phyloP scores from a whole-genome alignment of 2,113 vertebrate genomes.

The Hiodon alosoides region DNA sequence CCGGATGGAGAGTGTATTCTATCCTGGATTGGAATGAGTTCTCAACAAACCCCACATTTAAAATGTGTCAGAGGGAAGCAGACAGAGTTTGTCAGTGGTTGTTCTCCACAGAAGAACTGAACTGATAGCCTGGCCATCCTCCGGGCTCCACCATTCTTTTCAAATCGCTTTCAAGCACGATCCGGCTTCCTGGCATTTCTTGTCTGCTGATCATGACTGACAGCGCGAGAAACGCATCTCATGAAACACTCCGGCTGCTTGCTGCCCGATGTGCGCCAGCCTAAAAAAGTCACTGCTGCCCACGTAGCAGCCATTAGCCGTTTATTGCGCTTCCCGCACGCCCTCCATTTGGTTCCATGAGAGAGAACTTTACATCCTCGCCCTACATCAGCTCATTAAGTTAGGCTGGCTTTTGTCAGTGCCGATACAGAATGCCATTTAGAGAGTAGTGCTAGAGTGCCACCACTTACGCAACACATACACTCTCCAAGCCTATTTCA shows the following conservation, averaged over 20 bases:
- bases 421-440: slow-evolving; percentile 21
- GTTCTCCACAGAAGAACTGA: too few relatives aligned
- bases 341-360: neutral
- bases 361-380: neutral
- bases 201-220: too few relatives aligned
- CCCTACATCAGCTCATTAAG: neutral
- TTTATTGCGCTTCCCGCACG: neutral
- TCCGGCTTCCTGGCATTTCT: too few relatives aligned
- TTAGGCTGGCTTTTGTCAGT: neutral
- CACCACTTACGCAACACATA: slow-evolving; percentile 19
- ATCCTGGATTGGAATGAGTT: too few relatives aligned
- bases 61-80: too few relatives aligned
- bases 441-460: slow-evolving; percentile 24
- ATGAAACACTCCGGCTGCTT: neutral
- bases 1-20: too few relatives aligned
- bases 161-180: too few relatives aligned
- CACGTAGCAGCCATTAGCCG: neutral
- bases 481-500: slow-evolving; percentile 5
- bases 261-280: neutral
- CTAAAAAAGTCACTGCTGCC: neutral
- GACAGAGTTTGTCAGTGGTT: too few relatives aligned
- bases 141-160: neutral
- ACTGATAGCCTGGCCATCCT: neutral
- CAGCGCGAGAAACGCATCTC: too few relatives aligned
- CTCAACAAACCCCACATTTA: too few relatives aligned